These are phyloP conservation scores for Eurystomus glaucurus DNA, from an alignment of 2,797 vertebrate genomes.

Conservation along the genomic window DNA sequence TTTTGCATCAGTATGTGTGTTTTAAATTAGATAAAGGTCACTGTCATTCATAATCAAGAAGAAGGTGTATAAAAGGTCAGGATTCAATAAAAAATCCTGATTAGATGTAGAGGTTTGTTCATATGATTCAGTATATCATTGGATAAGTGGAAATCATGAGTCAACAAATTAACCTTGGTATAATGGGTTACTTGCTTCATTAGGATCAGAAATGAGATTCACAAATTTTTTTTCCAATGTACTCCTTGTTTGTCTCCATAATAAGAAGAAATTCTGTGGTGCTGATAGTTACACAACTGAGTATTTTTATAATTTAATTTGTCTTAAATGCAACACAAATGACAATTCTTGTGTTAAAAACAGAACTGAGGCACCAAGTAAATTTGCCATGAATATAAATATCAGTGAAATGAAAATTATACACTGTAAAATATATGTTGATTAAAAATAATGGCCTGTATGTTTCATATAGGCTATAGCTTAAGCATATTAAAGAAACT, in stretches of 20 bases:
- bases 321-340: constrained; percentile 60
- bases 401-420: not conserved
- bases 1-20: constrained; percentile 86
- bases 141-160: constrained; percentile 83
- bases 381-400: not conserved
- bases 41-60: constrained; percentile 89
- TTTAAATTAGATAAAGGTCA: constrained; percentile 88
- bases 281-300: constrained; percentile 31
- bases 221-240: constrained; percentile 6
- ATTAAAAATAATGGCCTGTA: not conserved
- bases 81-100: constrained; percentile 83
- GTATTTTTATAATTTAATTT: constrained; percentile 67
- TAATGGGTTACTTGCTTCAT: constrained; percentile 75
- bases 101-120: constrained; percentile 85
- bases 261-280: constrained; percentile 38
- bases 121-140: constrained; percentile 81
- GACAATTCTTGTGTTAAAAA: constrained; percentile 54
- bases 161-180: constrained; percentile 84
- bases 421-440: not conserved
- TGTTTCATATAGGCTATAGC: not conserved
- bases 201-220: constrained; percentile 76
- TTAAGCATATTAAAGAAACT: not conserved
- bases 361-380: constrained; percentile 28
- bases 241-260: constrained; percentile 50
- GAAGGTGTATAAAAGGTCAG: constrained; percentile 88